These are phyloP conservation scores for Tethea ocularis DNA, from an alignment of 2,888 invertebrate species.

Conservation along the genomic window DNA sequence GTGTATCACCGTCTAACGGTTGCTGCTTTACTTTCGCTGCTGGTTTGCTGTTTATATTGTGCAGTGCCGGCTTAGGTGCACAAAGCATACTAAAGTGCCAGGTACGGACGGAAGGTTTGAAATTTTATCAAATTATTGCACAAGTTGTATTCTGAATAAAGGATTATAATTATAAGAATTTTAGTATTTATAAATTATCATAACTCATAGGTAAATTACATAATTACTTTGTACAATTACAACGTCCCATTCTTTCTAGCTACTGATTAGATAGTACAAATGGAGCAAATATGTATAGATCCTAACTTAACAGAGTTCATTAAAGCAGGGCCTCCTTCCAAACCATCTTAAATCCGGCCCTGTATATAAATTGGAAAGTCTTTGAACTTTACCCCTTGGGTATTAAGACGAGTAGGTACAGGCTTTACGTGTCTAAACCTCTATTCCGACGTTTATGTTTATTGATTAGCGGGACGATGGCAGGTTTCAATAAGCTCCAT, in stretches of 20 bases:
- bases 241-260: neutral
- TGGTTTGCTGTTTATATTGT: slow-evolving; percentile 34
- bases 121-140: neutral
- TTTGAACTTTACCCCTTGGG: slow-evolving; percentile 72
- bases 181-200: neutral
- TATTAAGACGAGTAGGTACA: slow-evolving; percentile 52
- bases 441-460: slow-evolving; percentile 76
- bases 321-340: neutral
- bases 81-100: neutral
- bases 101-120: neutral
- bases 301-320: neutral
- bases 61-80: slow-evolving; percentile 35
- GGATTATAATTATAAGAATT: neutral
- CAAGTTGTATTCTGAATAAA: neutral
- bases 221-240: no score
- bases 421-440: slow-evolving; percentile 66
- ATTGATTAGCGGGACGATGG: slow-evolving; percentile 72
- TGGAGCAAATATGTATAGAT: neutral
- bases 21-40: slow-evolving; percentile 51
- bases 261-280: neutral
- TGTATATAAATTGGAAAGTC: slow-evolving; percentile 64
- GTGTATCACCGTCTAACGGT: slow-evolving; percentile 43
- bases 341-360: slow-evolving; percentile 39
- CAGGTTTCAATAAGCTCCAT: slow-evolving; percentile 77
- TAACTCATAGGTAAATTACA: no score